phyloP scores from a whole-genome alignment of 2,797 vertebrate genomes.

The Sparus aurata region DNA sequence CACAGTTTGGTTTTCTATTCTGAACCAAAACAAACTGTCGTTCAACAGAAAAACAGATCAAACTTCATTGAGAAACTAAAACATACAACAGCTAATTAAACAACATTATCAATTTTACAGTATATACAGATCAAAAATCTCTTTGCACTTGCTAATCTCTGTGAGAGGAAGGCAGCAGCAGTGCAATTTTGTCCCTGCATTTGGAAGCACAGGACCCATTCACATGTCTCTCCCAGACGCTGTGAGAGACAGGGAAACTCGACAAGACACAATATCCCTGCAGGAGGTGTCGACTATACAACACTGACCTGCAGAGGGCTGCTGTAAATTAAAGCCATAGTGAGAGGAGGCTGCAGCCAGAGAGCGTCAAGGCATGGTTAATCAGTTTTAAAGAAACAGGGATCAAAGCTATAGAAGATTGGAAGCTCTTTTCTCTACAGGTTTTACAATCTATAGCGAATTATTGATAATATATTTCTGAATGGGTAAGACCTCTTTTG shows the following conservation, averaged over 20 bases:
- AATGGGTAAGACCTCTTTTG: slow-evolving; percentile 53
- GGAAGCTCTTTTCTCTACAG: slow-evolving; percentile 50
- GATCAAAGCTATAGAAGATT: slow-evolving; percentile 62
- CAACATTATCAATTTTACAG: slow-evolving; percentile 33
- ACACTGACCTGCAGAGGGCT: slow-evolving; percentile 68
- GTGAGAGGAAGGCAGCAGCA: slow-evolving; percentile 30
- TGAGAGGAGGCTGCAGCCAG: slow-evolving; percentile 58
- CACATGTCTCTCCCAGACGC: slow-evolving; percentile 66
- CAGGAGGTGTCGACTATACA: slow-evolving; percentile 73
- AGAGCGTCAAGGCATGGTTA: slow-evolving; percentile 66
- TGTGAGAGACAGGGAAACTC: slow-evolving; percentile 57
- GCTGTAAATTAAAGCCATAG: slow-evolving; percentile 76
- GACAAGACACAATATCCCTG: slow-evolving; percentile 72
- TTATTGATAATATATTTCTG: slow-evolving; percentile 63
- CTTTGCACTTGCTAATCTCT: slow-evolving; percentile 25
- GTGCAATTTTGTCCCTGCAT: slow-evolving; percentile 15
- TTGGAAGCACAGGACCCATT: slow-evolving; percentile 50
- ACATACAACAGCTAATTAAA: slow-evolving; percentile 27
- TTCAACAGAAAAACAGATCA: slow-evolving; percentile 50
- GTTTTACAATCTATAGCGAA: slow-evolving; percentile 75
- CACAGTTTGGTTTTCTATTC: slow-evolving; percentile 49
- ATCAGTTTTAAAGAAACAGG: slow-evolving; percentile 71
- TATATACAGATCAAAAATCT: slow-evolving; percentile 19
- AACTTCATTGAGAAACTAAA: slow-evolving; percentile 50
- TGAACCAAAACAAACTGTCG: slow-evolving; percentile 53